phyloP scores from a whole-genome alignment of 2,888 invertebrate genomes.

The Aleiodes alternator region DNA sequence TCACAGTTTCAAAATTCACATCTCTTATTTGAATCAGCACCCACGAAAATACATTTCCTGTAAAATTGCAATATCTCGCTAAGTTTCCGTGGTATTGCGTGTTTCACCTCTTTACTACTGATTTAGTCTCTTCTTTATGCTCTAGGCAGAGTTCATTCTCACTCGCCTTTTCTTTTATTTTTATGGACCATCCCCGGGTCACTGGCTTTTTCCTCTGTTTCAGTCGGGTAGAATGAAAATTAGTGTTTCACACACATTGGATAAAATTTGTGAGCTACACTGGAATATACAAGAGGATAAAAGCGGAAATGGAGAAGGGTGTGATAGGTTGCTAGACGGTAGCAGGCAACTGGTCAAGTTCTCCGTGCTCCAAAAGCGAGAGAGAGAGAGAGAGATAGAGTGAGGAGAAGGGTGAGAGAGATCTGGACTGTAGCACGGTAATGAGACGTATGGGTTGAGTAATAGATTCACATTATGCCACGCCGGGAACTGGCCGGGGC shows the following conservation, averaged over 20 bases:
- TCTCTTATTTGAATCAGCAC: too few relatives aligned
- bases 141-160: neutral
- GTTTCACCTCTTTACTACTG: too few relatives aligned
- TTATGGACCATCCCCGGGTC: neutral
- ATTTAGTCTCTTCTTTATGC: too few relatives aligned
- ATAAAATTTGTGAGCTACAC: conserved; percentile 17
- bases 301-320: conserved; percentile 31
- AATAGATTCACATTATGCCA: conserved; percentile 69
- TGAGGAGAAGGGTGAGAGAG: conserved; percentile 42
- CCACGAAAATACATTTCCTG: too few relatives aligned
- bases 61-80: too few relatives aligned
- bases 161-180: neutral
- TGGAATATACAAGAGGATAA: neutral
- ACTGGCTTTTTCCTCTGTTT: conserved; percentile 25
- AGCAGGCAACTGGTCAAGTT: conserved; percentile 46
- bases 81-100: too few relatives aligned
- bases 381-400: conserved; percentile 44
- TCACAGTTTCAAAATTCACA: too few relatives aligned
- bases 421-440: conserved; percentile 42
- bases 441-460: conserved; percentile 64
- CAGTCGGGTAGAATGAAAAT: conserved; percentile 47
- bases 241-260: conserved; percentile 32
- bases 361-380: conserved; percentile 30
- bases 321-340: conserved; percentile 38
- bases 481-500: conserved; percentile 27